Base-by-base conservation (phyloP, 1,140 invertebrate genomes). In the Temnothorax curvispinosus region DNA sequence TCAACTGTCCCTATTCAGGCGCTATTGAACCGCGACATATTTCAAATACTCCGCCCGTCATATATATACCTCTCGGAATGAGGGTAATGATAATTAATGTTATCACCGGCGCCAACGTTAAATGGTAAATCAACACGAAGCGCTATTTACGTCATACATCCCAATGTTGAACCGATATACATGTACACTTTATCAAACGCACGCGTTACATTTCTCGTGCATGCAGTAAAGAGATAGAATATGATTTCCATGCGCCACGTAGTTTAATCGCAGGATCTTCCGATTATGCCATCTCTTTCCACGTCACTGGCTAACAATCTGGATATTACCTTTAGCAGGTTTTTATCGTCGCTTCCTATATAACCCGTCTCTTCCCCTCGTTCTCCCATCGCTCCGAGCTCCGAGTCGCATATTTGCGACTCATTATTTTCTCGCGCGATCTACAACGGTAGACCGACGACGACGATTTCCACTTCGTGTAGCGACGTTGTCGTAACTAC, bases 31-130 rank as follows among this genome's bases (percentile, higher is more conserved):
- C 32, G 54, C 58, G 80, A 84, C 80, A 50, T 54, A 60, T 75
- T 75, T 84, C 80, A 75, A 84, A 84, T 41, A 75, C n/a, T 62
- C 41, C 50, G 18, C 21, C 65, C 32, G 47, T 84, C 1, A 27
- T 84, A 74, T 84, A 62, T 84, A 62, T 62, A 75, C 21, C 52
- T 35, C 44, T 74, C 80, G 56, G 27, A 75, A 75, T 35, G 69
- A 75, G 54, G 80, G n/a, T 84, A 60, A 75, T 74, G 69, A 75
- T 84, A 84, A 84, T 84, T 84, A 75, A 84, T 60, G 80, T 60
- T 84, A 75, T 75, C 69, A 60, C 15, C 11, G 15, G 44, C 54
- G 41, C 54, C 38, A 9, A 60, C 69, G 67, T 27, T 81, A 81
- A 81, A 71, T 41, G 56, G 58, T 84, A 84, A 84, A 84, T 84